Conservation (phyloP, 2,797 vertebrate species). For the Tauraco hartlaubi region DNA sequence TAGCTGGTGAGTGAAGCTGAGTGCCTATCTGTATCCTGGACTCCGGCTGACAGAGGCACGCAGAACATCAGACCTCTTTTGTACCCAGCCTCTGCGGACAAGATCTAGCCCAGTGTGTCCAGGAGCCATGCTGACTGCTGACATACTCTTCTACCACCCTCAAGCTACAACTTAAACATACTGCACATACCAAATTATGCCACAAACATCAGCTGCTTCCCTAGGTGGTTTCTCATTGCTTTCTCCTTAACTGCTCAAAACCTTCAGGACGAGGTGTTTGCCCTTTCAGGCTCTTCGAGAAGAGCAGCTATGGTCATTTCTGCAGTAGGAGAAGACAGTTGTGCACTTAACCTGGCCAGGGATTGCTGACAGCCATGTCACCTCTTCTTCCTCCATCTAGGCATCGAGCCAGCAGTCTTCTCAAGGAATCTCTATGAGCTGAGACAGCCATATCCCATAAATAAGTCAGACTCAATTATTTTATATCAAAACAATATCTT, state of each 20-base stretch:
- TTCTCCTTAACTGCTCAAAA: not conserved
- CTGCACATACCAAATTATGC: not conserved
- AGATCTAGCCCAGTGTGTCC: not conserved
- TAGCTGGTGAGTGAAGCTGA: not conserved
- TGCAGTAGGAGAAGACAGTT: not conserved
- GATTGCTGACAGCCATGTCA: not conserved
- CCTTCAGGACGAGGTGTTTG: not conserved
- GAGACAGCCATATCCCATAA: slow-evolving; percentile 36
- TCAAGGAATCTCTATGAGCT: not conserved
- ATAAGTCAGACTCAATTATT: slow-evolving; percentile 76
- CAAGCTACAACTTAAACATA: not conserved
- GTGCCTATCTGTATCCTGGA: not conserved
- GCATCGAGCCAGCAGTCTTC: not conserved
- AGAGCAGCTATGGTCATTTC: not conserved
- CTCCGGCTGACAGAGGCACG: not conserved
- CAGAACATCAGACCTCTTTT: not conserved
- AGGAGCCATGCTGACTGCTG: not conserved
- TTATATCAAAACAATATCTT: slow-evolving; percentile 79
- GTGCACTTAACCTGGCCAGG: not conserved
- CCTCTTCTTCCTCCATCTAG: not conserved
- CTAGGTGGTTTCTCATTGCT: not conserved
- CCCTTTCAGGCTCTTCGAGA: not conserved
- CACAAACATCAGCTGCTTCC: not conserved
- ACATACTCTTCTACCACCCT: not conserved
- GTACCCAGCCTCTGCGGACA: not conserved